Evolutionary conservation across 2,888 invertebrate genomes (phyloP).

Genomic region (Andrena fulva): DNA sequence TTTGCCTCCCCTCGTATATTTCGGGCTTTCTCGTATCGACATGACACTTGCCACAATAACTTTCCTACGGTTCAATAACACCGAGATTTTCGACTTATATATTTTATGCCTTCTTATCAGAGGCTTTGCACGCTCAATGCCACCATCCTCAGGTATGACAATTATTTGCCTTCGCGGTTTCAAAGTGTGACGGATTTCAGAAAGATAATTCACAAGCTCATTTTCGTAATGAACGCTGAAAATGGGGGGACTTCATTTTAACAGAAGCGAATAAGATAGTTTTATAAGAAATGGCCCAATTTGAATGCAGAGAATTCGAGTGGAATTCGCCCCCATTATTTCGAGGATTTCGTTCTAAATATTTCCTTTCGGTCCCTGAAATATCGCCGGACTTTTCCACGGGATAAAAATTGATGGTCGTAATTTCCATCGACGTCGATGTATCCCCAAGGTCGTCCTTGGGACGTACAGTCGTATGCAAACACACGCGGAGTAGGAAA

Average conservation of each 20-base stretch:
- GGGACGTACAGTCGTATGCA: conserved; percentile 3
- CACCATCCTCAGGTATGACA: no score
- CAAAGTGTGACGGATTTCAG: no score
- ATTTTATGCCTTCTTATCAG: neutral
- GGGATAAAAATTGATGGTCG: conserved; percentile 27
- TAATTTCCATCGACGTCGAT: conserved; percentile 34
- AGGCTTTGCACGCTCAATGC: no score
- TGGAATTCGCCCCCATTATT: neutral
- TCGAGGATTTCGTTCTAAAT: conserved; percentile 4
- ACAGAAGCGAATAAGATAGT: no score
- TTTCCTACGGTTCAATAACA: conserved; percentile 8
- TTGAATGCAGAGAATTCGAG: no score
- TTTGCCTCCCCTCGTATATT: conserved; percentile 22
- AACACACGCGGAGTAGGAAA: conserved; percentile 34
- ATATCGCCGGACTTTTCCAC: conserved; percentile 17
- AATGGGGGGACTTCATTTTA: no score
- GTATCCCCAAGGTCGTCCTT: conserved; percentile 34
- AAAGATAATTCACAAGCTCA: no score
- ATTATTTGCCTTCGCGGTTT: no score
- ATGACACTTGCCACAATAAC: conserved; percentile 20
- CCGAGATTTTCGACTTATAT: neutral
- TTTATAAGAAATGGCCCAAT: no score
- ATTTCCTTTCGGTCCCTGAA: conserved; percentile 18
- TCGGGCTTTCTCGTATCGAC: conserved; percentile 12
- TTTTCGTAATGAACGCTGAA: no score